A percentile compares a stretch with the other conserved stretches of the same genome.
Conservation (phyloP, 2,797 vertebrate species). For the Argentina silus region DNA sequence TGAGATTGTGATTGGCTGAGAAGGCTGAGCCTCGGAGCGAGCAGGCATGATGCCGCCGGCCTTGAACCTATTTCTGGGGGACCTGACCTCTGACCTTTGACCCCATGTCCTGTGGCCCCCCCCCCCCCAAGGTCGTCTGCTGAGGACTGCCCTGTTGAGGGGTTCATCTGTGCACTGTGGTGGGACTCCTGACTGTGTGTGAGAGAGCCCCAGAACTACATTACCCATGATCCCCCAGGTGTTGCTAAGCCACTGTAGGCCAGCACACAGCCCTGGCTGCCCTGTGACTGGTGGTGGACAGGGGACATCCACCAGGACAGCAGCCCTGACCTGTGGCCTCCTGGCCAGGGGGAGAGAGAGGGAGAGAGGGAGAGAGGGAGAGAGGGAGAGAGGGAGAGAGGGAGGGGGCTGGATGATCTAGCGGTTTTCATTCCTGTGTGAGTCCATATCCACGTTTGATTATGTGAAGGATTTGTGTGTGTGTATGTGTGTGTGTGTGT, state of each 20-base stretch:
- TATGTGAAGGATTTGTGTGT: constrained; percentile 32
- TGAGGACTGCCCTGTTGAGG: constrained; percentile 9
- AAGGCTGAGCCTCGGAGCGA: not conserved
- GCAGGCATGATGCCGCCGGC: constrained; percentile 14
- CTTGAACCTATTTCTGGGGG: constrained; percentile 17
- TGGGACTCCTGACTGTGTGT: not conserved
- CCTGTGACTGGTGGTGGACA: constrained; percentile 32
- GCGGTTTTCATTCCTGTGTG: constrained; percentile 14
- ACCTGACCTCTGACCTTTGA: constrained; percentile 26
- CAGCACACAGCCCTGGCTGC: constrained; percentile 12
- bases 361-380: constrained; percentile 6
- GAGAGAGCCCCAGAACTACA: no score
- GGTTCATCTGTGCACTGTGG: constrained; percentile 45
- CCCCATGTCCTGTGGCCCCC: not conserved
- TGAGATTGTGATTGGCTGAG: constrained; percentile 32
- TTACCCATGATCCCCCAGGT: no score
- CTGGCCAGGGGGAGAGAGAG: not conserved
- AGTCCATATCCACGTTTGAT: constrained; percentile 8
- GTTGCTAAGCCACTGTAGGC: not conserved
- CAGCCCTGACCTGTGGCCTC: not conserved
- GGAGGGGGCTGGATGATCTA: not conserved
- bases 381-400: not conserved
- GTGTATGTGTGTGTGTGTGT: constrained; percentile 29
- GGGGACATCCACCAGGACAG: constrained; percentile 14
- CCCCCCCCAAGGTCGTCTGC: constrained; percentile 30